Evolutionary conservation across 2,888 invertebrate species (phyloP), one percentile per base, ranked within the genome.

Genomic region (Dexiosoma caninum): DNA sequence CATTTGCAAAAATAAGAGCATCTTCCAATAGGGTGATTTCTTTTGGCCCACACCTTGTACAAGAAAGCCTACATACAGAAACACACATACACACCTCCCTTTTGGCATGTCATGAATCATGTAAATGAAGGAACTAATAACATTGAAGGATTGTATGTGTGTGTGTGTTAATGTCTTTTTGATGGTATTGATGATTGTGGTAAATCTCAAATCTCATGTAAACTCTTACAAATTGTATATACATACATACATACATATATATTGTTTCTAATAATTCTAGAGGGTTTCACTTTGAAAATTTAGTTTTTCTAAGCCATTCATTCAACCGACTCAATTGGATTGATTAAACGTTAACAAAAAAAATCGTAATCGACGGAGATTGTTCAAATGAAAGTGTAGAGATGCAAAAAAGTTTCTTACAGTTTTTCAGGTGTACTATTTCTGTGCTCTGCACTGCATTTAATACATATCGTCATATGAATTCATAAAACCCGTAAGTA

Each of bases 171-270:
- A 42, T 42, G 16, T 55, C 42, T 21, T 49, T 76, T 79, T 79
- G 82, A 64, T 64, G 78, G 75, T 70, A 76, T 70, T 81, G 79
- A 51, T 71, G 79, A 82, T 62, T 78, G 80, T 72, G 78, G 76
- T 51, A 70, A 80, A 82, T 76, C 80, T 78, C 78, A 80, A 82
- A 82, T 83, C 69, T 66, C 67, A 64, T 44, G 57, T 69, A 78
- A 69, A 72, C 40, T 67, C 66, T 66, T 59, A 55, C 8, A n/a
- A 40, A 53, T 66, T 67, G 57, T 14, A 14, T n/a, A n/a, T n/a
- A n/a, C n/a, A n/a, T n/a, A n/a, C n/a, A n/a, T n/a, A n/a, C n/a
- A n/a, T n/a, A n/a, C n/a, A n/a, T n/a, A n/a, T n/a, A n/a, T n/a
- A n/a, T 55, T 35, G 35, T 60, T 42, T 32, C 14, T 23, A 19